phyloP scores from a whole-genome alignment of 2,113 vertebrate species.

The Mustelus asterias region DNA sequence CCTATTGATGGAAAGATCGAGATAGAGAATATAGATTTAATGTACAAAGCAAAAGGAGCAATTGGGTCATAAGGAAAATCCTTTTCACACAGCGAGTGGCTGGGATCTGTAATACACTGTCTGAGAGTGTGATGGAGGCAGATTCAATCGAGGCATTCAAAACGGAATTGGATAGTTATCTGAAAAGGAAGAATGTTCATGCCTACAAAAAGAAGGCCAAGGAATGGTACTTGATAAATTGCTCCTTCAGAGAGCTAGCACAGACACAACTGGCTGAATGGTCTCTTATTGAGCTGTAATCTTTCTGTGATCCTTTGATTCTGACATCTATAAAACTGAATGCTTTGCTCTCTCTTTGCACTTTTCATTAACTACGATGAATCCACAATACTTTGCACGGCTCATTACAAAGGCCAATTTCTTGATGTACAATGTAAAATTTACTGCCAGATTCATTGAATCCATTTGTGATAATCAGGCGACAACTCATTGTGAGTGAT shows the following conservation, averaged over 20 bases:
- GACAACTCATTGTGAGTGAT: slow-evolving; percentile 20
- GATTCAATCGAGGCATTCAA: too few relatives aligned
- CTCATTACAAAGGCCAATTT: slow-evolving; percentile 10
- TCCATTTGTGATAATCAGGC: slow-evolving; percentile 30
- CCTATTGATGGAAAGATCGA: too few relatives aligned
- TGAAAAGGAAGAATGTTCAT: too few relatives aligned
- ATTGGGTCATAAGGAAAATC: too few relatives aligned
- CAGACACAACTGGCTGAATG: background rate
- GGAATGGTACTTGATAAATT: background rate
- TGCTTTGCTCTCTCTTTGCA: background rate
- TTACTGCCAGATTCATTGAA: slow-evolving; percentile 34
- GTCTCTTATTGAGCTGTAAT: background rate
- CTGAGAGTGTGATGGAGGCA: too few relatives aligned
- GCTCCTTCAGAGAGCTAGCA: background rate
- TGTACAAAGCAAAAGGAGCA: too few relatives aligned
- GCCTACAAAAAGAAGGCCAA: too few relatives aligned
- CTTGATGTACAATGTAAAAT: slow-evolving; percentile 22
- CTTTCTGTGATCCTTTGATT: background rate
- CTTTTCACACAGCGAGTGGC: too few relatives aligned
- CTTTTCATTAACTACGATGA: slow-evolving; percentile 9
- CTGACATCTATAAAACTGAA: background rate
- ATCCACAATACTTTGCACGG: background rate
- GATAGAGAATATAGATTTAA: too few relatives aligned
- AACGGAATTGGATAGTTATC: too few relatives aligned
- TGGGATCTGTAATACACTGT: too few relatives aligned